A percentile compares a stretch with the other conserved stretches of the same genome.
phyloP scores from a whole-genome alignment of 2,797 vertebrate genomes.

The Bovichtus variegatus region DNA sequence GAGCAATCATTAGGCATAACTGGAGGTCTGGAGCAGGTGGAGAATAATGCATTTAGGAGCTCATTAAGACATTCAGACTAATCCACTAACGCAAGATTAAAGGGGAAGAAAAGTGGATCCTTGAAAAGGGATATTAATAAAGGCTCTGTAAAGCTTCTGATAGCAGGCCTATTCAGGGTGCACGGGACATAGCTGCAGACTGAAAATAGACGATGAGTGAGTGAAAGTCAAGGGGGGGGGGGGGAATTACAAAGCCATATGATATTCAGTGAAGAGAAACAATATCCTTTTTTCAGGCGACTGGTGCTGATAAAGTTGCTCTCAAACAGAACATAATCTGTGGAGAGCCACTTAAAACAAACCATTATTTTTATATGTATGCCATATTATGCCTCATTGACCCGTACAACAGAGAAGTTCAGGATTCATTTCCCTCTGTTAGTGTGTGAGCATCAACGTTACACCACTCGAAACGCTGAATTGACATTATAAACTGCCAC shows the following conservation, averaged over 20 bases:
- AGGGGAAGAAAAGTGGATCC: constrained; percentile 35
- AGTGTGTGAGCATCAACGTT: background rate
- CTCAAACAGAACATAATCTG: constrained; percentile 7
- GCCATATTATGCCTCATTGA: constrained; percentile 7
- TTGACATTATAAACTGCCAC: background rate
- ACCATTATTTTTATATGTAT: constrained; percentile 2
- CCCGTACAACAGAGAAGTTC: background rate
- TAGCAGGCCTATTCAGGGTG: constrained; percentile 21
- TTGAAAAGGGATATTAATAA: constrained; percentile 54
- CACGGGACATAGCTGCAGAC: constrained; percentile 25
- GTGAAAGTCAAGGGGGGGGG: constrained; percentile 26
- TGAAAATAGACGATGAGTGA: constrained; percentile 52
- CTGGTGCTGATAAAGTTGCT: constrained; percentile 22
- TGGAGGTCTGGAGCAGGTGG: constrained; percentile 47
- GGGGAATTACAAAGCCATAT: background rate
- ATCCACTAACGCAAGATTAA: constrained; percentile 51
- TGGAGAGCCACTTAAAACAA: constrained; percentile 10
- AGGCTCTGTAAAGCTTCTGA: constrained; percentile 20
- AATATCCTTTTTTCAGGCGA: background rate
- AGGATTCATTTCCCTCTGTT: background rate
- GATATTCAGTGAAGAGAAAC: constrained; percentile 22
- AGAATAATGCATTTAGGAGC: constrained; percentile 53
- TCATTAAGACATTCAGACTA: constrained; percentile 59
- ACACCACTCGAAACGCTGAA: background rate
- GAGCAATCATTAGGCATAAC: constrained; percentile 44